phyloP scores from a whole-genome alignment of 2,888 invertebrate genomes.

The Melanostoma scalare region DNA sequence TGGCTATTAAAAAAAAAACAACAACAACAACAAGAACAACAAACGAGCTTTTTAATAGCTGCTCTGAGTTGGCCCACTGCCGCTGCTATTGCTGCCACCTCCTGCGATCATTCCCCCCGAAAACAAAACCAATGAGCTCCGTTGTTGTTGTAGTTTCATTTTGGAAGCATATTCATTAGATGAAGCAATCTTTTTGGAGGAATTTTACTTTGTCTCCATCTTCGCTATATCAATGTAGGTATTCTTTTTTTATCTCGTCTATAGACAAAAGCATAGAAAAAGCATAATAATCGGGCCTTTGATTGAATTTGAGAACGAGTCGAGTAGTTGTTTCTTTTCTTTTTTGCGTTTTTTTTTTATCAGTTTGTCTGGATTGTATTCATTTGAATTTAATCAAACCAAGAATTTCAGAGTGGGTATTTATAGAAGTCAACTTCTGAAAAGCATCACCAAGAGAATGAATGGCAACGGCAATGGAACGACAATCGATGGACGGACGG shows the following conservation, averaged over 20 bases:
- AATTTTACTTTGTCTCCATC: slow-evolving; percentile 24
- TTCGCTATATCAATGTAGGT: slow-evolving; percentile 1
- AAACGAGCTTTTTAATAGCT: slow-evolving; percentile 65
- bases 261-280: slow-evolving; percentile 4
- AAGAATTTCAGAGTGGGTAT: slow-evolving; percentile 59
- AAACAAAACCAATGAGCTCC: not conserved
- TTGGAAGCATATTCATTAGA: slow-evolving; percentile 52
- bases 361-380: slow-evolving; percentile 38
- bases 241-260: slow-evolving; percentile 8
- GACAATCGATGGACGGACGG: not conserved
- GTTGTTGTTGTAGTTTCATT: slow-evolving; percentile 35
- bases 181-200: slow-evolving; percentile 44
- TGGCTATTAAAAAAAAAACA: slow-evolving; percentile 71
- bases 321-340: slow-evolving; percentile 1
- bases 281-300: slow-evolving; percentile 46
- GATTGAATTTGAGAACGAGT: slow-evolving; percentile 49
- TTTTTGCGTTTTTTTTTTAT: slow-evolving; percentile 9
- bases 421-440: slow-evolving; percentile 48
- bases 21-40: too few relatives aligned
- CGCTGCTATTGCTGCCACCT: slow-evolving; percentile 3
- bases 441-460: not conserved
- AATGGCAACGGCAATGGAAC: slow-evolving; percentile 5
- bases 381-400: slow-evolving; percentile 62
- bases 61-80: slow-evolving; percentile 59
- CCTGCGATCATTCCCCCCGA: slow-evolving; percentile 24